These are phyloP conservation scores for Coregonus suidteri DNA, from an alignment of 2,797 vertebrate species.

Conservation along the genomic window DNA sequence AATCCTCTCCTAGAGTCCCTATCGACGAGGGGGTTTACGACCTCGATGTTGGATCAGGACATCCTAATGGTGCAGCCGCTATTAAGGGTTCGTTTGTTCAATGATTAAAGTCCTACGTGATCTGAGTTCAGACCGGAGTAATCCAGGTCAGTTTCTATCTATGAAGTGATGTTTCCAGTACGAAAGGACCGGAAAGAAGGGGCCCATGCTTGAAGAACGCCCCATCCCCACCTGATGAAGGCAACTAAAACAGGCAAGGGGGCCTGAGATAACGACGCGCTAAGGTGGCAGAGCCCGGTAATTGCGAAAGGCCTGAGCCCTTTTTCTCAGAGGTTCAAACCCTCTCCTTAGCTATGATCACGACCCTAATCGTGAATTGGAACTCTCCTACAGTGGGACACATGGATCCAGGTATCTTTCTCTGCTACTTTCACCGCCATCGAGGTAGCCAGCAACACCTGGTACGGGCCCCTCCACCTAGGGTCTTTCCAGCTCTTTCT, in stretches of 20 bases:
- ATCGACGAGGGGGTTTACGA: constrained; percentile 72
- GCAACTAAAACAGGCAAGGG: constrained; percentile 48
- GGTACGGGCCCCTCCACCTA: too few species aligned
- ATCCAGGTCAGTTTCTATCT: constrained; percentile 74
- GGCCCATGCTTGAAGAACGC: constrained; percentile 26
- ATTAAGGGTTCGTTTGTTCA: constrained; percentile 70
- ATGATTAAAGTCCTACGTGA: constrained; percentile 72
- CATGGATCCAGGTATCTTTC: too few species aligned
- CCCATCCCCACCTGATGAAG: constrained; percentile 35
- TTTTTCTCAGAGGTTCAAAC: constrained; percentile 59
- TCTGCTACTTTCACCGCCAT: too few species aligned
- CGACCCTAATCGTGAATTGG: rapidly evolving
- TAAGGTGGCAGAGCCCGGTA: constrained; percentile 61
- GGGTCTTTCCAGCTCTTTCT: too few species aligned
- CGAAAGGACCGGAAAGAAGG: constrained; percentile 55
- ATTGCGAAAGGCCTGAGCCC: constrained; percentile 65
- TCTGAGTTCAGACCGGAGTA: constrained; percentile 72
- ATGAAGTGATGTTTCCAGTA: constrained; percentile 41
- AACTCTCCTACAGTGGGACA: too few species aligned
- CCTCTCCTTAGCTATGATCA: constrained; percentile 46
- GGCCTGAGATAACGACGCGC: constrained; percentile 28
- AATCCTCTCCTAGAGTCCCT: constrained; percentile 67
- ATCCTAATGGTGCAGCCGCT: constrained; percentile 60
- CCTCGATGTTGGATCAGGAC: constrained; percentile 79
- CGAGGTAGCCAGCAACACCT: too few species aligned